Evolutionary conservation across 1,140 invertebrate genomes (phyloP).

Genomic region (Meloidogyne floridensis): DNA sequence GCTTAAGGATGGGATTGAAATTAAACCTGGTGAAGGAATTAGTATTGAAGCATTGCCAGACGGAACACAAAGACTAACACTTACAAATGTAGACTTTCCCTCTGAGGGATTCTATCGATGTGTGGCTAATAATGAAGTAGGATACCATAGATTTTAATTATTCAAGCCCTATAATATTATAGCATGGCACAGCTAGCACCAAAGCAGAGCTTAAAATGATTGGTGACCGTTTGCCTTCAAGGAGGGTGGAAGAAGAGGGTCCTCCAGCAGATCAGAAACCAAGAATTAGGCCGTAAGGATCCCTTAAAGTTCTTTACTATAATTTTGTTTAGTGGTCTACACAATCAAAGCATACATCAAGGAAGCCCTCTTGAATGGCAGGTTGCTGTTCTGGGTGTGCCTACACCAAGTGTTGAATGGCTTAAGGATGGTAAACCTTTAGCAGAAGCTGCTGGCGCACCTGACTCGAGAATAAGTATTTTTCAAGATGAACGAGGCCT

Average conservation of each 20-base stretch:
- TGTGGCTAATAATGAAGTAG: constrained; percentile 61
- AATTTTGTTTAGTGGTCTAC: constrained; percentile 46
- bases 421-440: constrained; percentile 64
- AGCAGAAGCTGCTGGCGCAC: constrained; percentile 45
- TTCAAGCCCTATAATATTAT: neutral
- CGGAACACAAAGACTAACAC: constrained; percentile 58
- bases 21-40: constrained; percentile 50
- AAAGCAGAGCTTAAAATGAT: constrained; percentile 61
- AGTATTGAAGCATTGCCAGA: constrained; percentile 57
- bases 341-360: constrained; percentile 63
- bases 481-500: constrained; percentile 64
- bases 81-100: constrained; percentile 58
- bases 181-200: constrained; percentile 61
- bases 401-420: constrained; percentile 63
- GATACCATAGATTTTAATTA: neutral
- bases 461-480: constrained; percentile 60
- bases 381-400: constrained; percentile 55
- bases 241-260: constrained; percentile 31
- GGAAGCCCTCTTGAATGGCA: constrained; percentile 49
- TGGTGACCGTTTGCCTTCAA: constrained; percentile 44
- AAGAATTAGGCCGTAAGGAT: constrained; percentile 50
- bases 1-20: constrained; percentile 60
- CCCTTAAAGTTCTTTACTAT: neutral
- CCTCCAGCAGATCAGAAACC: constrained; percentile 62
- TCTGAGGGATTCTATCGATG: constrained; percentile 61